Conservation (phyloP, 2,113 vertebrate genomes). For the Progne subis region DNA sequence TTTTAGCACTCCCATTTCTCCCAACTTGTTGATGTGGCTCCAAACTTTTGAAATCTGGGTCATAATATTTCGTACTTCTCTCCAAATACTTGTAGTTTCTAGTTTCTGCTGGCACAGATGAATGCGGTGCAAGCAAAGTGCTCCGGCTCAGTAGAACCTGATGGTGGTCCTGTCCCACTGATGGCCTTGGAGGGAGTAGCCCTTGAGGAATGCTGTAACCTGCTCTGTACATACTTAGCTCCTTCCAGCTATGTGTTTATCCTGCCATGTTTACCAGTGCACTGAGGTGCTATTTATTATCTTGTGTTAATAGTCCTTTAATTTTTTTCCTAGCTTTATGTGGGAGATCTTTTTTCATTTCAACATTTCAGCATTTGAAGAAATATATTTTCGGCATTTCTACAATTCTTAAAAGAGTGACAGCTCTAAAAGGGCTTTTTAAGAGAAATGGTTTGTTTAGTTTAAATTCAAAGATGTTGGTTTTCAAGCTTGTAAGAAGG, state of each 20-base stretch:
- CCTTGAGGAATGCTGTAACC: neutral
- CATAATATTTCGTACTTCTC: neutral
- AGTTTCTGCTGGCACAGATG: slow-evolving; percentile 3
- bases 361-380: neutral
- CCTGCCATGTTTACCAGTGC: neutral
- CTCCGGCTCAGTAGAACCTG: neutral
- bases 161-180: neutral
- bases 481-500: neutral
- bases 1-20: slow-evolving; percentile 1
- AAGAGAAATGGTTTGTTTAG: neutral
- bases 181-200: neutral
- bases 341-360: neutral
- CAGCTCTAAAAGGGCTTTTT: neutral
- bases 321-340: neutral
- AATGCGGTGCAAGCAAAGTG: neutral
- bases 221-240: neutral
- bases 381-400: neutral
- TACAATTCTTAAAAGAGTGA: neutral
- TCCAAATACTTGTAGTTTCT: neutral
- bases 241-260: neutral
- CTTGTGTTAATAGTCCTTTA: neutral
- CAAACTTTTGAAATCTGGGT: neutral
- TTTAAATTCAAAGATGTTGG: neutral
- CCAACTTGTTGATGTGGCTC: neutral
- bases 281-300: neutral